Evolutionary conservation across 1,140 invertebrate species (phyloP), one percentile per base, ranked within the genome.

Genomic region (Centruroides sculpturatus): DNA sequence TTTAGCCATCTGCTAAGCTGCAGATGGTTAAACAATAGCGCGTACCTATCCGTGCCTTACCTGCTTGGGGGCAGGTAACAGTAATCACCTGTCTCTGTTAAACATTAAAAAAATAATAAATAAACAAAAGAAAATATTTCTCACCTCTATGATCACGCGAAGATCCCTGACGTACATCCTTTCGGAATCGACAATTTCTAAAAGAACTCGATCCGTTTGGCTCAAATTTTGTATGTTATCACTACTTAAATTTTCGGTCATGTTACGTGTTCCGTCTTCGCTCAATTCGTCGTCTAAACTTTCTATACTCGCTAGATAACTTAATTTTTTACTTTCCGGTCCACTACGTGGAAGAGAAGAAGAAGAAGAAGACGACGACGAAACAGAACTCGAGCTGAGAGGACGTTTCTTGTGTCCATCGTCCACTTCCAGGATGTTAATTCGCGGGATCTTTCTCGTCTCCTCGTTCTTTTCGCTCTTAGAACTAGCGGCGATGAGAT

Each of bases 181-280:
- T 74, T 97, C 92, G 12, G 92, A 94, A 69, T 95, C 89, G 7
- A 95, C 80, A 55, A 96, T 92, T 75, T 97, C 93, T 11, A 88
- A 77, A 47, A 93, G 85, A 7, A 95, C 91, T 62, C 87, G 79
- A 71, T 90, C 85, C 69, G 89, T 81, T 60, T 88, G 85, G 62
- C 81, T 89, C 63, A 87, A 75, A 54, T 83, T 80, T 3, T 82
- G 79, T 68, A 41, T 41, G 41, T 41, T 41, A 5, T 41, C 5
- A 8, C 8, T 41, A 6, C 5, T 8, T 3, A 41, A 6, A 3
- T 8, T 41, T 41, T 41, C 41, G 5, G 41, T 41, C 41, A 41
- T 41, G 41, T 41, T 80, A 79, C 48, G 75, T 69, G 46, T 50
- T 23, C 67, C 65, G 13, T 68, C 69, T 55, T 71, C 76, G 61